phyloP scores from a whole-genome alignment of 2,888 invertebrate species.

The Heliconius sara region DNA sequence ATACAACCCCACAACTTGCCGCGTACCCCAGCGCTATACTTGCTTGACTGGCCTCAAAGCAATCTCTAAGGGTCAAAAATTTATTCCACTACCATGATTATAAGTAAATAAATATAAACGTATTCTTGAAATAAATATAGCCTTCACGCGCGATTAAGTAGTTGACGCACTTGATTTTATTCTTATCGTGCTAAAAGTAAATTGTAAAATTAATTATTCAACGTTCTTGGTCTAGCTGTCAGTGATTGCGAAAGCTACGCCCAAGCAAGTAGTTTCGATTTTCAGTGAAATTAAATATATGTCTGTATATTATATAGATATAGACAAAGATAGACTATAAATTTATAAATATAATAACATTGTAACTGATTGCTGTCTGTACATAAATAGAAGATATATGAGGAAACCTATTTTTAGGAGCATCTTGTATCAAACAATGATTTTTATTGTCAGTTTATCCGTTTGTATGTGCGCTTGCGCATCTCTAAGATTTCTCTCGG shows the following conservation, averaged over 20 bases:
- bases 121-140: not conserved
- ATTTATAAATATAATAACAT: too few relatives aligned
- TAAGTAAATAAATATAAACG: not conserved
- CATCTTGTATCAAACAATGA: too few relatives aligned
- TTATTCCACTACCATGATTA: not conserved
- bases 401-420: too few relatives aligned
- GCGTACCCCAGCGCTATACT: too few relatives aligned
- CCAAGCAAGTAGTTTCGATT: not conserved
- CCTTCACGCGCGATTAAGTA: not conserved
- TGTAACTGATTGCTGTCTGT: too few relatives aligned
- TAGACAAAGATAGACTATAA: too few relatives aligned
- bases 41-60: not conserved
- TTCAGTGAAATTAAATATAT: not conserved
- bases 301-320: not conserved
- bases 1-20: too few relatives aligned
- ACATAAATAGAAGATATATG: too few relatives aligned
- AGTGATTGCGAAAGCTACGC: not conserved
- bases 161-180: not conserved
- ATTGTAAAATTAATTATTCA: not conserved
- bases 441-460: too few relatives aligned
- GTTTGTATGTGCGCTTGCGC: too few relatives aligned
- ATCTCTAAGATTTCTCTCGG: too few relatives aligned
- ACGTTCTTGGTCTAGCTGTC: not conserved
- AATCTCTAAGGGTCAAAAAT: not conserved
- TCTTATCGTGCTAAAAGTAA: not conserved